Conservation (phyloP, 2,797 vertebrate genomes). For the Tauraco hartlaubi region DNA sequence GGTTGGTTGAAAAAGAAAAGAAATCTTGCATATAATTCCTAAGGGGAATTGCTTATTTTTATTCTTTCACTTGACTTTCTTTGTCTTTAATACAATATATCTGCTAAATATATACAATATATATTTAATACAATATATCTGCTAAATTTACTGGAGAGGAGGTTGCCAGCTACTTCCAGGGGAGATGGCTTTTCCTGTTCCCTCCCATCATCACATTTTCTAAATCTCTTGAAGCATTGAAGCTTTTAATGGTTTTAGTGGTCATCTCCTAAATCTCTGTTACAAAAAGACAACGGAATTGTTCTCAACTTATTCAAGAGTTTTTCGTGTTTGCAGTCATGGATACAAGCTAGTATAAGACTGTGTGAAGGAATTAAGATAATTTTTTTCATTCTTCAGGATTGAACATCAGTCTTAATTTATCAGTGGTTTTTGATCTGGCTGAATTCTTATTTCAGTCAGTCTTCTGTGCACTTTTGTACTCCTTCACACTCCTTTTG, state of each 20-base stretch:
- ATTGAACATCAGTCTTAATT: not conserved
- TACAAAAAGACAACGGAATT: not conserved
- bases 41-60: slow-evolving; percentile 35
- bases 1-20: slow-evolving; percentile 31
- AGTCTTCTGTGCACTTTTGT: not conserved
- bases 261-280: not conserved
- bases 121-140: slow-evolving; percentile 1
- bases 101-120: too few relatives aligned
- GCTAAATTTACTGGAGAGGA: slow-evolving; percentile 10
- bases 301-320: not conserved
- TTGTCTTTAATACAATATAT: not conserved
- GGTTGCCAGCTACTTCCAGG: not conserved
- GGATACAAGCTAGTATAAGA: not conserved
- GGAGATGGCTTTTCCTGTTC: not conserved
- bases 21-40: slow-evolving; percentile 25
- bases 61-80: slow-evolving; percentile 14
- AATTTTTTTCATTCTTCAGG: not conserved
- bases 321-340: not conserved
- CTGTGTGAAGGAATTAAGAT: not conserved
- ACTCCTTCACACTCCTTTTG: not conserved
- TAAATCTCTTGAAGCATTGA: not conserved
- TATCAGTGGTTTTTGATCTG: not conserved
- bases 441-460: not conserved
- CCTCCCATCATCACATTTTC: not conserved
- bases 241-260: not conserved